Evolutionary conservation across 2,888 invertebrate species (phyloP).

Genomic region (Eilema griseolum): DNA sequence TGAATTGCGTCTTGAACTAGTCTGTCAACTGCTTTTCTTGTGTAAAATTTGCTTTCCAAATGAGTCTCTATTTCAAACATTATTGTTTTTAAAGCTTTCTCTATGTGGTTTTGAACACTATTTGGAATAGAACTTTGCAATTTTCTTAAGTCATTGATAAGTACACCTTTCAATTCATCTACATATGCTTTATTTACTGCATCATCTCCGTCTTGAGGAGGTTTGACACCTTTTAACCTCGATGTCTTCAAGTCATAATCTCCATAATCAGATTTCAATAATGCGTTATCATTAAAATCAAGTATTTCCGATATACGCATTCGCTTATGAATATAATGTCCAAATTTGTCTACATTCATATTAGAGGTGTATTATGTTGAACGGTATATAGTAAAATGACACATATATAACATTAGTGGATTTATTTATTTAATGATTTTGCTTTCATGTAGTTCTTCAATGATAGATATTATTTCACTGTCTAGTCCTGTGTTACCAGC

Average conservation of each 20-base stretch:
- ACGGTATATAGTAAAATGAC: neutral
- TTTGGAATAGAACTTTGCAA: neutral
- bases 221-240: neutral
- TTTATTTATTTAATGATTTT: neutral
- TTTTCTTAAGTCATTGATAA: too few relatives aligned
- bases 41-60: neutral
- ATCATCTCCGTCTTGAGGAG: neutral
- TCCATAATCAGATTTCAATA: neutral
- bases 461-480: too few relatives aligned
- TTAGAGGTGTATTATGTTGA: neutral
- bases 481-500: too few relatives aligned
- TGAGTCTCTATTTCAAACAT: neutral
- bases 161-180: neutral
- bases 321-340: neutral
- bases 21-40: neutral
- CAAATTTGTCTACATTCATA: too few relatives aligned
- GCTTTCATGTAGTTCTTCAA: neutral
- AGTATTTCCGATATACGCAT: neutral
- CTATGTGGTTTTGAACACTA: neutral
- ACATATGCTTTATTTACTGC: too few relatives aligned
- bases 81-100: neutral
- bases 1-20: too few relatives aligned
- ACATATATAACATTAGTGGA: too few relatives aligned
- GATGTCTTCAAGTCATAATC: neutral
- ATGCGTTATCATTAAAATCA: neutral